phyloP scores from a whole-genome alignment of 2,888 invertebrate genomes.

The Agelastica alni region DNA sequence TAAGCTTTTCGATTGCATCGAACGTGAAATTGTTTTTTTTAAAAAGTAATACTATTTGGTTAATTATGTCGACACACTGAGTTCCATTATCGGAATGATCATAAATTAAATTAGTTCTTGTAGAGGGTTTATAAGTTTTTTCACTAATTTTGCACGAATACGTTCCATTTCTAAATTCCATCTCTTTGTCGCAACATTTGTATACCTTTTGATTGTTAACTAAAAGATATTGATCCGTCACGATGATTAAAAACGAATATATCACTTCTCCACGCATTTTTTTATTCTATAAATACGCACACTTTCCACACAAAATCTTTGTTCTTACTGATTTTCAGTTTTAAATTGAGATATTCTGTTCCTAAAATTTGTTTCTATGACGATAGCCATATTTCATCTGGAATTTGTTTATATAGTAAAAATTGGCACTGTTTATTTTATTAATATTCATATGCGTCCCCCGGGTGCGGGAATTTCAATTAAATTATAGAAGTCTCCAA shows the following conservation, averaged over 20 bases:
- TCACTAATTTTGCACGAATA: slow-evolving; percentile 6
- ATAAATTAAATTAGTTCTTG: background rate
- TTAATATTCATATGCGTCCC: slow-evolving; percentile 5
- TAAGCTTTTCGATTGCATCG: slow-evolving; percentile 9
- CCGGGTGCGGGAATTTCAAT: too few species aligned
- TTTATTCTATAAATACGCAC: slow-evolving; percentile 1
- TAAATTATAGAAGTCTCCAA: too few species aligned
- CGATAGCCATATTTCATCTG: slow-evolving; percentile 18
- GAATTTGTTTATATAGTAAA: slow-evolving; percentile 20
- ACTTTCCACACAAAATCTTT: background rate
- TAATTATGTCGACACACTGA: slow-evolving; percentile 24
- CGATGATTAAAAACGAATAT: background rate
- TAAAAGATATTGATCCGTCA: background rate
- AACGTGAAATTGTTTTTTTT: slow-evolving; percentile 1
- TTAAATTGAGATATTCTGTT: background rate
- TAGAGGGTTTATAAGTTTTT: background rate
- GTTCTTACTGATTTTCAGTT: background rate
- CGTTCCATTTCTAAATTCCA: background rate
- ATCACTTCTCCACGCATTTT: background rate
- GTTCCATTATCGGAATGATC: background rate
- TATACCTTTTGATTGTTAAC: background rate
- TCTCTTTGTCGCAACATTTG: slow-evolving; percentile 12
- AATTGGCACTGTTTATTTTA: slow-evolving; percentile 23
- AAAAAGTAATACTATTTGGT: slow-evolving; percentile 11
- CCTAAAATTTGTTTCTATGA: background rate